phyloP scores from a whole-genome alignment of 2,113 vertebrate species.

The Myotis davidii region DNA sequence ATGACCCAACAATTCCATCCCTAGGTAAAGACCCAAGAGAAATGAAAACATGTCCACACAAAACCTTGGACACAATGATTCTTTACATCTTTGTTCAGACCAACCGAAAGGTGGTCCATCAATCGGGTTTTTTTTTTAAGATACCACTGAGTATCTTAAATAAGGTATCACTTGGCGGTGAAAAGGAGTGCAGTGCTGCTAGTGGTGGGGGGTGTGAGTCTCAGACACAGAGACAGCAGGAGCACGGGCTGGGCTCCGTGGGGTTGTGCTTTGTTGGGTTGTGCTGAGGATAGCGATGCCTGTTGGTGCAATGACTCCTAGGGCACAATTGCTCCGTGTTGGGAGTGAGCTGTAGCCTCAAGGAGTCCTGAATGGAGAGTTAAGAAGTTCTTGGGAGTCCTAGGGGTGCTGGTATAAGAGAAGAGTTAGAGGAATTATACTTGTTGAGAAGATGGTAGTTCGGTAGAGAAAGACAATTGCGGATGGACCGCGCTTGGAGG shows the following conservation, averaged over 20 bases:
- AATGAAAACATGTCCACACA: not conserved
- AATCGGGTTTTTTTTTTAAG: not conserved
- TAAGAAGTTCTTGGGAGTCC: too few species aligned
- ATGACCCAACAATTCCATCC: not conserved
- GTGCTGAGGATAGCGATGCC: too few species aligned
- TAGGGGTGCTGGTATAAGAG: too few species aligned
- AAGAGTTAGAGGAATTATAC: too few species aligned
- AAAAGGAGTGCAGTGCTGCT: rapidly evolving
- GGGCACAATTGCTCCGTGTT: too few species aligned
- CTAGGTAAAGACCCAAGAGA: not conserved
- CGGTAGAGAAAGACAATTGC: too few species aligned
- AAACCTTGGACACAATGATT: not conserved
- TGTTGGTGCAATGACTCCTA: too few species aligned
- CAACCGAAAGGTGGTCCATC: not conserved
- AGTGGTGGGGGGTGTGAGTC: rapidly evolving
- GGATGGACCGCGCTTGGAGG: too few species aligned
- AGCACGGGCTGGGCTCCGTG: not conserved
- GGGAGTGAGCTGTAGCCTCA: too few species aligned
- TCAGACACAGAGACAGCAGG: not conserved
- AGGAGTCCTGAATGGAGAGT: too few species aligned
- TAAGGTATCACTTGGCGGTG: not conserved
- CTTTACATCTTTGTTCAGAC: not conserved
- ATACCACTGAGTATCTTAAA: rapidly evolving
- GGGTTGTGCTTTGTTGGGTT: too few species aligned
- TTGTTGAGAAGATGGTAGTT: too few species aligned